phyloP scores from a whole-genome alignment of 2,888 invertebrate genomes.

The Apodemia zela region DNA sequence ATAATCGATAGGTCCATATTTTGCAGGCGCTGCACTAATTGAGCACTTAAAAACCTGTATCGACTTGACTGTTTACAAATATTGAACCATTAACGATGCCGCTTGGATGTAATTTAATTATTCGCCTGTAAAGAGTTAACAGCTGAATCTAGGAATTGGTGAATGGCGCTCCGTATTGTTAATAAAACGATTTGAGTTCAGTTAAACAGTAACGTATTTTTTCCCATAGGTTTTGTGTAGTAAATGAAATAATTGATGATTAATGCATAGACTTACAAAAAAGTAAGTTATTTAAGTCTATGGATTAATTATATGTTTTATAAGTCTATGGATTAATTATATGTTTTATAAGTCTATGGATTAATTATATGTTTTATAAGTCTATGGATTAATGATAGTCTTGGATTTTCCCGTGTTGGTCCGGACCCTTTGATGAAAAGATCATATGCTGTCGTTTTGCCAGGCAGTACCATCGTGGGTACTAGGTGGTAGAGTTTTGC shows the following conservation, averaged over 20 bases:
- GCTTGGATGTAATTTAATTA: conserved; percentile 49
- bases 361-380: too few species aligned
- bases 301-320: too few species aligned
- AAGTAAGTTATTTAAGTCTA: too few species aligned
- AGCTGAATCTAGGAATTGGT: conserved; percentile 22
- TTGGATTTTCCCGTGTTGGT: too few species aligned
- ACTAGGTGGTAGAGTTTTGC: too few species aligned
- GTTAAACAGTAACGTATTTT: background rate
- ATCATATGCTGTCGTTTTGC: too few species aligned
- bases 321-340: too few species aligned
- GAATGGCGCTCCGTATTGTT: background rate
- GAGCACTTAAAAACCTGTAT: conserved; percentile 18
- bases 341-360: too few species aligned
- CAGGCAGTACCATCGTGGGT: too few species aligned
- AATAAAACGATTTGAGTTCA: background rate
- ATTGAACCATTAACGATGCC: conserved; percentile 35
- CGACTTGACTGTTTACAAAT: conserved; percentile 38
- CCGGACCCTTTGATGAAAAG: too few species aligned
- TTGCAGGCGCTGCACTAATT: background rate
- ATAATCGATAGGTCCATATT: background rate
- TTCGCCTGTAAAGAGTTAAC: conserved; percentile 45
- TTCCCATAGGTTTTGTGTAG: background rate
- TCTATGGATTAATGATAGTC: too few species aligned
- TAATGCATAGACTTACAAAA: too few species aligned
- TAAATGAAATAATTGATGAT: background rate